Evolutionary conservation across 2,888 invertebrate genomes (phyloP), one percentile per base, ranked within the genome.

Genomic region (Platycnemis pennipes): DNA sequence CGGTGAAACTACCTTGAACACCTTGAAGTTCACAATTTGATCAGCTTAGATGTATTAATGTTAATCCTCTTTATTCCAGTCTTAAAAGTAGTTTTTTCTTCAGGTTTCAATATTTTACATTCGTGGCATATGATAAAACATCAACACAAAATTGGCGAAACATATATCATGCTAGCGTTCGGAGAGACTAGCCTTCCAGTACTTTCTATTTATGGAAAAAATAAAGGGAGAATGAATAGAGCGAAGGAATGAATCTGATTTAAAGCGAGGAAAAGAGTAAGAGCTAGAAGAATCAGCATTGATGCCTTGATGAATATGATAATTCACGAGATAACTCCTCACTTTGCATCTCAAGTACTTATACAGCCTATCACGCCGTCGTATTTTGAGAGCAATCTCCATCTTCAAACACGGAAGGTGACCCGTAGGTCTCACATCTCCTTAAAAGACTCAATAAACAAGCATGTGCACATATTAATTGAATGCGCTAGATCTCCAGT

Each of bases 261-360:
- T 77, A 13, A 37, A 37, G 31, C 77, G 22, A 37, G 22, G 22
- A 1, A 63, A 37, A 37, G 13, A 7, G 37, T 37, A 77, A 8
- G 37, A 77, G 37, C 16, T 37, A 77, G 77, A 77, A 37, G 37
- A 13, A 37, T 37, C 37, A 37, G 1, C 77, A 77, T 77, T 77
- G 77, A 77, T 77, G 37, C 16, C 77, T 77, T 77, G 37, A 77
- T 77, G 77, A 77, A 77, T 77, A 77, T 77, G 77, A 37, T 77
- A 77, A 77, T 77, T 31, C 77, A 37, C 13, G 37, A 31, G 77
- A 77, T 77, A 77, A 77, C 37, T 37, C 8, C 77, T 77, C 37
- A 13, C 31, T 77, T 77, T 37, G 77, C 77, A 77, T 77, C 77
- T 22, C 13, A 37, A 77, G 77, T 77, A 77, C 77, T 13, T 77